Evolutionary conservation across 2,113 vertebrate genomes (phyloP).

Genomic region (Bufo gargarizans): DNA sequence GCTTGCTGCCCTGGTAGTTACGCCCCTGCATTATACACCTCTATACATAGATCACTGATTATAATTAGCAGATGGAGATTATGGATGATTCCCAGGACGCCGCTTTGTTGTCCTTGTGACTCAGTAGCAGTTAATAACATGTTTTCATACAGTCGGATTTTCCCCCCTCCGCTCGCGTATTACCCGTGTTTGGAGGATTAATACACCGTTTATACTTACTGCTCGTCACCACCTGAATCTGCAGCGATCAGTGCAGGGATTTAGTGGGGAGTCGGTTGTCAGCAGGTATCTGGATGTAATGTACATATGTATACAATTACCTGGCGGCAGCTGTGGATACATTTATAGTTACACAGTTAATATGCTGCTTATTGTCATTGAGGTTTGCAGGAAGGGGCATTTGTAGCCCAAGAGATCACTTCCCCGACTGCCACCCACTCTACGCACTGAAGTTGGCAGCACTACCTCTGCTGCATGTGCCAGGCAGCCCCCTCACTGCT

Average conservation of each 20-base stretch:
- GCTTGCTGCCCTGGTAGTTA: neutral
- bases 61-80: neutral
- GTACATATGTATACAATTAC: too few relatives aligned
- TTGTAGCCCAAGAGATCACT: too few relatives aligned
- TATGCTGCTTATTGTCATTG: too few relatives aligned
- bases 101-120: neutral
- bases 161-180: neutral
- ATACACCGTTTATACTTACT: neutral
- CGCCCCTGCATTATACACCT: neutral
- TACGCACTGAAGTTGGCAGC: too few relatives aligned
- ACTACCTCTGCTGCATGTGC: too few relatives aligned
- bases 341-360: too few relatives aligned
- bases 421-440: too few relatives aligned
- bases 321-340: too few relatives aligned
- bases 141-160: conserved; percentile 2
- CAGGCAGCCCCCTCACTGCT: too few relatives aligned
- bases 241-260: neutral
- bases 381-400: too few relatives aligned
- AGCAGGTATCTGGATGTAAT: neutral
- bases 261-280: neutral
- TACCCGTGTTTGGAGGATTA: neutral
- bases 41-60: neutral
- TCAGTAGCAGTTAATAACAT: neutral
- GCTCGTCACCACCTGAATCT: neutral
- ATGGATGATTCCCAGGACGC: neutral